A percentile compares a stretch with the other conserved stretches of the same genome.
Conservation (phyloP, 92 coral and sea anemone species). For the Umimayanthus chanpuru region DNA sequence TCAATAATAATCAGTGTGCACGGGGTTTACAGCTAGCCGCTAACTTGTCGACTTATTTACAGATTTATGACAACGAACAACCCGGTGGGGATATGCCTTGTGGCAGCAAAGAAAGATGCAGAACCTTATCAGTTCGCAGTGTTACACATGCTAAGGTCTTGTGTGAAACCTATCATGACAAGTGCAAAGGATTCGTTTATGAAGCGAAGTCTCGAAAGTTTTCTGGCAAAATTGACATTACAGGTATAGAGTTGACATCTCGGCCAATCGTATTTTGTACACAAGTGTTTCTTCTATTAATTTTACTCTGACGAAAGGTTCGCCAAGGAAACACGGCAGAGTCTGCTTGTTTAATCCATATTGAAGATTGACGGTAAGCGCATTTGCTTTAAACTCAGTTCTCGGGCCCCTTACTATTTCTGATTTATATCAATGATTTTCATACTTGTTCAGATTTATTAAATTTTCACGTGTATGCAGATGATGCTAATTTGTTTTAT, state of each 20-base stretch:
- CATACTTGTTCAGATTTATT: too few species aligned
- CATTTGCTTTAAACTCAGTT: too few species aligned
- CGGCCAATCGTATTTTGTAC: not conserved
- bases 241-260: not conserved
- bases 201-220: slow-evolving; percentile 38
- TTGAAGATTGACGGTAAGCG: too few species aligned
- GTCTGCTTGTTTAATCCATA: too few species aligned
- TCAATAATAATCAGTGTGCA: not conserved
- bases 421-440: too few species aligned
- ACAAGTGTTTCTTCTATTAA: too few species aligned
- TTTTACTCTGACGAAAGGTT: too few species aligned
- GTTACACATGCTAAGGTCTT: slow-evolving; percentile 54
- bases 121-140: slow-evolving; percentile 16
- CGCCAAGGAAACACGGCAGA: too few species aligned
- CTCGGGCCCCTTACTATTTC: too few species aligned
- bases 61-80: slow-evolving; percentile 62
- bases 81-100: slow-evolving; percentile 65
- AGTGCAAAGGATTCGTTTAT: slow-evolving; percentile 76
- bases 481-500: too few species aligned
- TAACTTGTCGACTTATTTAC: not conserved
- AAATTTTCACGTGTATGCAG: too few species aligned
- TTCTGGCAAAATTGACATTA: slow-evolving; percentile 52
- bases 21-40: not conserved
- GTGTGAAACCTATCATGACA: slow-evolving; percentile 55
- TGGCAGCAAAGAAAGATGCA: slow-evolving; percentile 50